Evolutionary conservation across 2,888 invertebrate species (phyloP).

Genomic region (Orthonevra nobilis): DNA sequence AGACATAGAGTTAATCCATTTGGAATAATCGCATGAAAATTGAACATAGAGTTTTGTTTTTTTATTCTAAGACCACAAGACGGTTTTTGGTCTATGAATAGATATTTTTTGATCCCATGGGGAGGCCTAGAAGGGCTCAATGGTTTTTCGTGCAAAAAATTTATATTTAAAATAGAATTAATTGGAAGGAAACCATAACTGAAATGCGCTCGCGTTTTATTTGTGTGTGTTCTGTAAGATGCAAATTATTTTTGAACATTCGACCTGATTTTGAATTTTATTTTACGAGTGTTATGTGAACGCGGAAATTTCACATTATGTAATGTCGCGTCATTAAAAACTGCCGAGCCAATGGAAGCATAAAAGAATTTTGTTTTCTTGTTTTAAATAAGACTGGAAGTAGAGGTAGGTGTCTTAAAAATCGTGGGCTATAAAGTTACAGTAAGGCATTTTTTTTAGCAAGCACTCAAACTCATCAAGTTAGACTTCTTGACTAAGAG

Average conservation of each 20-base stretch:
- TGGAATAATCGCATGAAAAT: constrained; percentile 20
- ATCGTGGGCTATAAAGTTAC: too few relatives aligned
- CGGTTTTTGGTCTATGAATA: constrained; percentile 40
- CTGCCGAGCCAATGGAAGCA: too few relatives aligned
- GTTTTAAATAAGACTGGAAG: too few relatives aligned
- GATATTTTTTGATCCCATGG: constrained; percentile 19
- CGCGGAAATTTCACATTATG: constrained; percentile 1
- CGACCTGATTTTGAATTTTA: constrained; percentile 53
- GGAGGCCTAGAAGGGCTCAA: constrained; percentile 34
- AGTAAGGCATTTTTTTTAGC: too few relatives aligned
- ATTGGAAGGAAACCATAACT: constrained; percentile 30
- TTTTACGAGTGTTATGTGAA: constrained; percentile 81
- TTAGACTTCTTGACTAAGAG: too few relatives aligned
- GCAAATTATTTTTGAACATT: constrained; percentile 46
- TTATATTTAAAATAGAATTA: constrained; percentile 61
- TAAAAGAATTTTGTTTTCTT: too few relatives aligned
- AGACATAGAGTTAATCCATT: constrained; percentile 49
- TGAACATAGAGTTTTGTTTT: constrained; percentile 26
- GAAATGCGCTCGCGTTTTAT: background rate
- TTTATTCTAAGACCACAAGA: constrained; percentile 15
- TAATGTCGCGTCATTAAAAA: background rate
- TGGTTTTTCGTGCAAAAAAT: too few relatives aligned
- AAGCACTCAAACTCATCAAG: too few relatives aligned
- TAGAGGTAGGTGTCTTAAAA: too few relatives aligned
- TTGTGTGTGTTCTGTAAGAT: background rate